These are phyloP conservation scores for Achroia grisella DNA, from an alignment of 1,140 invertebrate genomes.

Conservation along the genomic window DNA sequence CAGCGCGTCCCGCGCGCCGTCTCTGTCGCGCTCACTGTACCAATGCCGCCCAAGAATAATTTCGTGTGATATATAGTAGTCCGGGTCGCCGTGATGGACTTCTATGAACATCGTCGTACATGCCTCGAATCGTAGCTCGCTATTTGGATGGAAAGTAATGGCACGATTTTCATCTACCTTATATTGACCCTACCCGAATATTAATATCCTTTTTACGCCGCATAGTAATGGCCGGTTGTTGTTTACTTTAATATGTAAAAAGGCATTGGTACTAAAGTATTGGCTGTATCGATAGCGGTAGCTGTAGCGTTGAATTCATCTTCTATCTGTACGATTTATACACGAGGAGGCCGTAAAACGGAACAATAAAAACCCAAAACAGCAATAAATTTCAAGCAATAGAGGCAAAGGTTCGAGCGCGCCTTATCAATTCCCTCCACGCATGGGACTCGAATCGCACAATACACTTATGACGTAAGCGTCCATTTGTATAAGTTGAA, in stretches of 20 bases:
- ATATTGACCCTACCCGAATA: constrained; percentile 3
- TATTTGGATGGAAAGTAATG: constrained; percentile 13
- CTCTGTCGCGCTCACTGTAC: constrained; percentile 50
- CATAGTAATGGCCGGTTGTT: constrained; percentile 6
- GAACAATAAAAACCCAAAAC: constrained; percentile 76
- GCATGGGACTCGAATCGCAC: constrained; percentile 61
- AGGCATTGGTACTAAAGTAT: constrained; percentile 27
- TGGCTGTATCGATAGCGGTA: constrained; percentile 49
- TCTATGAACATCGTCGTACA: constrained; percentile 36
- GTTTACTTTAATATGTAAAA: constrained; percentile 14
- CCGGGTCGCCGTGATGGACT: constrained; percentile 34
- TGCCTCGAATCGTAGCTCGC: constrained; percentile 10
- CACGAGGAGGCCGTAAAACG: constrained; percentile 71
- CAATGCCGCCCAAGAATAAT: constrained; percentile 52
- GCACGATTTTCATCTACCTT: background rate
- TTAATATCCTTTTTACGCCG: constrained; percentile 7
- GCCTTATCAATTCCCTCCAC: constrained; percentile 73
- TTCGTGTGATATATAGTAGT: constrained; percentile 63
- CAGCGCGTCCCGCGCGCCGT: constrained; percentile 56
- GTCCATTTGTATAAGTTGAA: constrained; percentile 18
- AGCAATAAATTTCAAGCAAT: constrained; percentile 75
- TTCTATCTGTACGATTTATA: constrained; percentile 72
- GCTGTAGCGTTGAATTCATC: constrained; percentile 54
- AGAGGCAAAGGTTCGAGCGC: constrained; percentile 71
- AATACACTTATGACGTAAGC: constrained; percentile 67